phyloP scores from a whole-genome alignment of 2,888 invertebrate genomes.

The Alentia gelatinosa region DNA sequence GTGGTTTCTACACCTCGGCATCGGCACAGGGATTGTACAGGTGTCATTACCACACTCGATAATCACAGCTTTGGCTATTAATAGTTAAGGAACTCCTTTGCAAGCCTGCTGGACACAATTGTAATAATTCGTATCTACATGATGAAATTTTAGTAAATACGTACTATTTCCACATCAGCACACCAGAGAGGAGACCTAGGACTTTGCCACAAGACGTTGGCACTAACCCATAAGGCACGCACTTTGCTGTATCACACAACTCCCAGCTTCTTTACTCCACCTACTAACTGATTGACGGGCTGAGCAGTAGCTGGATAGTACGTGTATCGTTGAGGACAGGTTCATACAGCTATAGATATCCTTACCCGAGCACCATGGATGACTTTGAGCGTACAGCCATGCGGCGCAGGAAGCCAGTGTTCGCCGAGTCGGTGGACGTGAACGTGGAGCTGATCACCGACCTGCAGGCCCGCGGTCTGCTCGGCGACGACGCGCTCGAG shows the following conservation, averaged over 20 bases:
- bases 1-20: too few species aligned
- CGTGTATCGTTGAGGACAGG: not conserved
- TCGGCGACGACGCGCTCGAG: slow-evolving; percentile 3
- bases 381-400: slow-evolving; percentile 13
- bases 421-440: not conserved
- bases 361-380: not conserved
- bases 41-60: too few species aligned
- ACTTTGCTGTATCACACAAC: not conserved
- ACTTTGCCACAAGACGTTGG: not conserved
- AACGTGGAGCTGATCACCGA: not conserved
- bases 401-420: slow-evolving; percentile 16
- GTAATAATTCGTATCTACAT: too few species aligned
- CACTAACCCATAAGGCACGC: not conserved
- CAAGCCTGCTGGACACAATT: too few species aligned
- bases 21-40: too few species aligned
- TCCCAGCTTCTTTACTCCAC: not conserved
- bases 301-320: not conserved
- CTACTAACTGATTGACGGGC: not conserved
- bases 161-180: too few species aligned
- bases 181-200: not conserved
- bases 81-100: too few species aligned
- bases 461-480: not conserved
- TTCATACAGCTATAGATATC: not conserved
- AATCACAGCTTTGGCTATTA: too few species aligned
- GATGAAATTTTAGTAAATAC: too few species aligned